A percentile compares a stretch with the other conserved stretches of the same genome.
Conservation (phyloP, 2,113 vertebrate species). For the Menura novaehollandiae region DNA sequence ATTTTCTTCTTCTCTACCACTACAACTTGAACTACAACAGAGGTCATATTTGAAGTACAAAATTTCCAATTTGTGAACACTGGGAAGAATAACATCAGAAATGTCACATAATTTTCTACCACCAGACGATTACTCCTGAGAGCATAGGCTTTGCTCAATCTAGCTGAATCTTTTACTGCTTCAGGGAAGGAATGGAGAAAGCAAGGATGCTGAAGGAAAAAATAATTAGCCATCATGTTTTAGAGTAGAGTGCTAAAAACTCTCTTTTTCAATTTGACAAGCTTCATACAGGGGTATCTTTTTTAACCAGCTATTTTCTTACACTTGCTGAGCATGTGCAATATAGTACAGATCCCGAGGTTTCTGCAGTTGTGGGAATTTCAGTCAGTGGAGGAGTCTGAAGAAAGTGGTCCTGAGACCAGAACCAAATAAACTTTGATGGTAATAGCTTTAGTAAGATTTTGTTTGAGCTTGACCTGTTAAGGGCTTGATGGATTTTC, state of each 20-base stretch:
- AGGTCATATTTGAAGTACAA: background rate
- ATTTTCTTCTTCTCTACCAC: background rate
- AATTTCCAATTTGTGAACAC: background rate
- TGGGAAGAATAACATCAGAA: background rate
- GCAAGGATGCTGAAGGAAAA: background rate
- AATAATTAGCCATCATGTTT: background rate
- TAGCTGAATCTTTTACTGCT: background rate
- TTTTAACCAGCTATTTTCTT: background rate
- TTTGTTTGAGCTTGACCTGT: conserved; percentile 15
- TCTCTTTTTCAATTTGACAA: background rate
- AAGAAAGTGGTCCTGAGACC: background rate
- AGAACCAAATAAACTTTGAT: background rate
- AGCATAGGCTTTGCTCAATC: background rate
- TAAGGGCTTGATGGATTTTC: conserved; percentile 30
- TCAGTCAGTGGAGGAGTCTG: background rate
- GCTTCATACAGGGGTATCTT: background rate
- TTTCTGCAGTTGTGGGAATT: background rate
- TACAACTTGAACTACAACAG: background rate
- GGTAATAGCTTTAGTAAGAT: background rate
- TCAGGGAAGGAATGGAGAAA: background rate
- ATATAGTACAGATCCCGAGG: background rate
- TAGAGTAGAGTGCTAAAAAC: background rate
- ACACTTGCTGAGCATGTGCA: background rate
- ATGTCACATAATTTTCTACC: background rate
- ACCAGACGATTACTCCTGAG: background rate